Percentiles rank a stretch among this genome's conserved stretches.
phyloP scores from a whole-genome alignment of 1,140 invertebrate genomes.

The Cherax quadricarinatus region DNA sequence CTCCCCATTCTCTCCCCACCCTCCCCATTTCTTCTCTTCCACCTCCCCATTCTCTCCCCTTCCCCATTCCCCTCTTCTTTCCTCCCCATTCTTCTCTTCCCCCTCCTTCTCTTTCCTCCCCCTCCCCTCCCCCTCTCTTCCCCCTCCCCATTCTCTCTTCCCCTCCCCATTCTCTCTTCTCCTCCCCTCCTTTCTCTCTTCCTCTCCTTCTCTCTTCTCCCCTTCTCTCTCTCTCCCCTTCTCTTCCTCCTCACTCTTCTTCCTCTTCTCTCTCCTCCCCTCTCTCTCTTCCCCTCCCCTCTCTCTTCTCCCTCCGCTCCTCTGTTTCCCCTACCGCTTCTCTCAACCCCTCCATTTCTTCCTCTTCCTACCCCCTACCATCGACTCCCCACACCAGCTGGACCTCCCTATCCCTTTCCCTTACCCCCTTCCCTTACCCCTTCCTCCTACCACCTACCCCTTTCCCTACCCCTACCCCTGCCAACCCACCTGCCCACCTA shows the following conservation, averaged over 20 bases:
- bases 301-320: background rate
- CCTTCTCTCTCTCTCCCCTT: too few species aligned
- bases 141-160: background rate
- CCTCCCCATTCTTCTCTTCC: background rate
- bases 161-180: background rate
- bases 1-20: too few species aligned
- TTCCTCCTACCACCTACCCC: background rate
- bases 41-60: too few species aligned
- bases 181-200: too few species aligned
- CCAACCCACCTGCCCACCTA: background rate
- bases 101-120: constrained; percentile 1
- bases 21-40: too few species aligned
- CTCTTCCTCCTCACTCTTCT: too few species aligned
- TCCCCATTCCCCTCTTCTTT: background rate
- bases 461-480: background rate
- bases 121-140: background rate
- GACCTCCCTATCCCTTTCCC: too few species aligned
- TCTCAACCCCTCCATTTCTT: background rate
- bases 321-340: background rate
- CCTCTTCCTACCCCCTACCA: too few species aligned
- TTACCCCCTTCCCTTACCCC: too few species aligned
- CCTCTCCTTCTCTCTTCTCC: too few species aligned
- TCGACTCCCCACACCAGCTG: too few species aligned
- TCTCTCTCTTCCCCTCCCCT: background rate
- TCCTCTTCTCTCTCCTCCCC: background rate